These are phyloP conservation scores for Lasiurus borealis DNA, from an alignment of 2,113 vertebrate species.

Conservation along the genomic window DNA sequence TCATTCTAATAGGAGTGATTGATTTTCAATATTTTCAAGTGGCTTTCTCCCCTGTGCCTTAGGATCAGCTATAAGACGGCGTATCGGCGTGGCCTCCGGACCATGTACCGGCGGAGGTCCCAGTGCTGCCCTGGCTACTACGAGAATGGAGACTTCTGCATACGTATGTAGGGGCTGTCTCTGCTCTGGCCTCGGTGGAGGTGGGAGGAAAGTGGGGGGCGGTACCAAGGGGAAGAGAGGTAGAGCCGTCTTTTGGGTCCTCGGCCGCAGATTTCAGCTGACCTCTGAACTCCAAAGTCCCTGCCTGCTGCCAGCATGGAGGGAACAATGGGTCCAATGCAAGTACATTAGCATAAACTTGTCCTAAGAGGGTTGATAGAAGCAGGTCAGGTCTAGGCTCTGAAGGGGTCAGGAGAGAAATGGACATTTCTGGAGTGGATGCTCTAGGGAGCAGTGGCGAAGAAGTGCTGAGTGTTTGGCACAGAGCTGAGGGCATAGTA, in stretches of 20 bases:
- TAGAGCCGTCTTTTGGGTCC: neutral
- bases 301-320: neutral
- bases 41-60: constrained; percentile 85
- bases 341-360: neutral
- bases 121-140: constrained; percentile 99
- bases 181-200: neutral
- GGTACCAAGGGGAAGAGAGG: neutral
- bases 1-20: constrained; percentile 81
- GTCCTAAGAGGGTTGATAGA: neutral
- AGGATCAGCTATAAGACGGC: constrained; percentile 99
- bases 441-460: neutral
- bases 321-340: neutral
- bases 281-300: neutral
- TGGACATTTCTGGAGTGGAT: neutral
- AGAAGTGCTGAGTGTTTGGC: neutral
- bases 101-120: constrained; percentile 98
- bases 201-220: too few species aligned
- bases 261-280: neutral
- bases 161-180: constrained; percentile 91
- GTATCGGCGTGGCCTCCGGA: constrained; percentile 96
- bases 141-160: constrained; percentile 96
- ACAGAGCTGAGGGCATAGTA: neutral
- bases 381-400: neutral
- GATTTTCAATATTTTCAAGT: constrained; percentile 84
- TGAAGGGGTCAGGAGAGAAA: neutral